Evolutionary conservation across 2,113 vertebrate species (phyloP).

Genomic region (Silurus meridionalis): DNA sequence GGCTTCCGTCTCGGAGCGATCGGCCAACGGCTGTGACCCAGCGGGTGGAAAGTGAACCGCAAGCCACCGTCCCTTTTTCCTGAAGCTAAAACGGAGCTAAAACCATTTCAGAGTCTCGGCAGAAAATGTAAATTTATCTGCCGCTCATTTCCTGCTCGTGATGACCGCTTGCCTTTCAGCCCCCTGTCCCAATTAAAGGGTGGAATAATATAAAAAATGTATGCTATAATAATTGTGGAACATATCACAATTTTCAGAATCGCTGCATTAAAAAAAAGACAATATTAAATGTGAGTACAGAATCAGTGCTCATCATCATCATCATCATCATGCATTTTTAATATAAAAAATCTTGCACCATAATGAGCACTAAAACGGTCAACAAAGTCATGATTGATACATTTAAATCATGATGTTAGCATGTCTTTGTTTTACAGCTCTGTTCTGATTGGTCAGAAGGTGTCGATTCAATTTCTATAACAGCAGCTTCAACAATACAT

Average conservation of each 20-base stretch:
- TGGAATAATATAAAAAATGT: background rate
- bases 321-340: background rate
- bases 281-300: background rate
- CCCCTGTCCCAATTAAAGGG: background rate
- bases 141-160: constrained; percentile 21
- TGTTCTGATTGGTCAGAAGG: background rate
- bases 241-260: too few relatives aligned
- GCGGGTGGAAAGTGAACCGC: constrained; percentile 51
- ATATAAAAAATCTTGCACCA: background rate
- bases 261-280: background rate
- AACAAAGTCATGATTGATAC: background rate
- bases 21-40: constrained; percentile 70
- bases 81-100: constrained; percentile 8
- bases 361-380: background rate
- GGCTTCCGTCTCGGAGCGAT: constrained; percentile 73
- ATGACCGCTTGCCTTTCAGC: constrained; percentile 19
- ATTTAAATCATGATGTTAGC: background rate
- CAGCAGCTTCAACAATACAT: background rate
- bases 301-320: background rate
- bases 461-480: background rate
- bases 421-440: background rate
- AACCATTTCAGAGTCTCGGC: constrained; percentile 23
- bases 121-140: constrained; percentile 22
- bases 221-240: background rate
- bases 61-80: background rate